Conservation (phyloP, 1,140 invertebrate genomes). For the Scaptomyza montana region DNA sequence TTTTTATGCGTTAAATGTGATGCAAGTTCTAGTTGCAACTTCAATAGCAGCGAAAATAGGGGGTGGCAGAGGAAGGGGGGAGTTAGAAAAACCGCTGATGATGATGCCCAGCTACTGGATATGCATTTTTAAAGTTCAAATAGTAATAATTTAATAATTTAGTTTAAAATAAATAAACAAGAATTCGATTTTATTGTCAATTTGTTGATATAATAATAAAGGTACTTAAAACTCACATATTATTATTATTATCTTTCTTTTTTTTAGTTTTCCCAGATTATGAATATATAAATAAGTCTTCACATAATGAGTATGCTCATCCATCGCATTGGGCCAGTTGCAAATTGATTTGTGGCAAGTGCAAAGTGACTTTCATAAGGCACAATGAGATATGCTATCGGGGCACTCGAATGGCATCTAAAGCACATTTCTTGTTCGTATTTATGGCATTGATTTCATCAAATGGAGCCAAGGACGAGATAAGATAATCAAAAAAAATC, state of each 20-base stretch:
- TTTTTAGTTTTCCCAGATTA: too few species aligned
- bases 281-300: too few species aligned
- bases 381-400: conserved; percentile 24
- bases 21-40: conserved; percentile 13
- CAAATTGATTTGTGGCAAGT: conserved; percentile 34
- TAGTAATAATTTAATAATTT: too few species aligned
- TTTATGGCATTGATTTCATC: conserved; percentile 37
- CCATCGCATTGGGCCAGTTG: too few species aligned
- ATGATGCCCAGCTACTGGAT: background rate
- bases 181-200: too few species aligned
- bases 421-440: conserved; percentile 2
- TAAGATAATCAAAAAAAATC: conserved; percentile 31
- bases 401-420: conserved; percentile 2
- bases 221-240: too few species aligned
- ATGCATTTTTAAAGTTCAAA: too few species aligned
- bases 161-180: too few species aligned
- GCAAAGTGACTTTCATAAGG: background rate
- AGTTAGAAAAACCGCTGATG: conserved; percentile 3
- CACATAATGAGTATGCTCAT: too few species aligned
- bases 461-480: conserved; percentile 4
- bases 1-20: conserved; percentile 54
- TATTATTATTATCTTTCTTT: too few species aligned
- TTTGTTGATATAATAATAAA: too few species aligned
- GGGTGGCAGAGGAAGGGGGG: background rate
- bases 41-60: background rate